phyloP scores from a whole-genome alignment of 2,888 invertebrate species.

The Drosophila paucipuncta region DNA sequence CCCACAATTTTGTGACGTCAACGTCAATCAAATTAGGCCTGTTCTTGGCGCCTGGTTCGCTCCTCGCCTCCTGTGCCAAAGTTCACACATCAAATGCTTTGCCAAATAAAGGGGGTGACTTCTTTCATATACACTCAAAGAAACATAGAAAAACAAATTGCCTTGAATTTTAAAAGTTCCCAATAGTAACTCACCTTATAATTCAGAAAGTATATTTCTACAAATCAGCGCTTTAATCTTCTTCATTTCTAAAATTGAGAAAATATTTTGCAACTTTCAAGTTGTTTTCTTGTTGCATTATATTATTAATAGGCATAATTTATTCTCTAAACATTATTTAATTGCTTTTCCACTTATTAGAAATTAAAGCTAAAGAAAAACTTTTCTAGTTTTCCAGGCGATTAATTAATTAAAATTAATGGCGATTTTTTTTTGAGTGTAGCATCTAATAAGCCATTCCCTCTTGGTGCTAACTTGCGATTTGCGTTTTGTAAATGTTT shows the following conservation, averaged over 20 bases:
- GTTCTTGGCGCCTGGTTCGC: conserved; percentile 28
- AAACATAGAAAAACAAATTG: neutral
- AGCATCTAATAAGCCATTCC: neutral
- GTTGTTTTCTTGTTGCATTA: too few relatives aligned
- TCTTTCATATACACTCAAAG: neutral
- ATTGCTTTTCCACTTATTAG: neutral
- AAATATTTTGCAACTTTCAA: neutral
- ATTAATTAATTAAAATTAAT: neutral
- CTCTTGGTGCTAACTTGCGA: conserved; percentile 66
- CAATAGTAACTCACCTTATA: too few relatives aligned
- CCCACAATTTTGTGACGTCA: conserved; percentile 70
- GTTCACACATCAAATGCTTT: conserved; percentile 74
- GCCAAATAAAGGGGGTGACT: conserved; percentile 41
- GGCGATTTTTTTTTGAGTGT: neutral
- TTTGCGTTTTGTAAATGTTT: conserved; percentile 79
- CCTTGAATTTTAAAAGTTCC: neutral
- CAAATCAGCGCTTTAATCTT: neutral
- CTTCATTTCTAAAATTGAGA: neutral
- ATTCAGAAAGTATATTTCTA: neutral
- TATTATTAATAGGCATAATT: neutral
- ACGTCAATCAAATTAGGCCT: conserved; percentile 74
- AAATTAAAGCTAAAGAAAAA: neutral
- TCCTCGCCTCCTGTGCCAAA: conserved; percentile 41
- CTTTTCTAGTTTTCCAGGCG: neutral
- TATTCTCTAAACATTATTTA: neutral